Conservation (phyloP, 1,140 invertebrate genomes). For the Ceratitis capitata region DNA sequence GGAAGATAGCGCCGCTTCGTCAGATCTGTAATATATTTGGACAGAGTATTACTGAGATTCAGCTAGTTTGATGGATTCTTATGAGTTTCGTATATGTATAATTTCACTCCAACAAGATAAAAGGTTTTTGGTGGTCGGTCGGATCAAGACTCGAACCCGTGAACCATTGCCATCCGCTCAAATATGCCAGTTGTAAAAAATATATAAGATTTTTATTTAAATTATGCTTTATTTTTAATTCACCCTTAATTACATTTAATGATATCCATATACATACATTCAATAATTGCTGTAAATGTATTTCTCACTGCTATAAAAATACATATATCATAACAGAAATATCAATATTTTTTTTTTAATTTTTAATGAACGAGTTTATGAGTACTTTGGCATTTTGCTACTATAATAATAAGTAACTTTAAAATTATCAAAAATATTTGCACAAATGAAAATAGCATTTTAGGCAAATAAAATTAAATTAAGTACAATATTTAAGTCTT, state of each 20-base stretch:
- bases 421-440: background rate
- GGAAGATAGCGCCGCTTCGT: no score
- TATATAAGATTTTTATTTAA: background rate
- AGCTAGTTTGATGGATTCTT: no score
- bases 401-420: background rate
- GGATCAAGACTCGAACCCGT: no score
- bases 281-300: background rate
- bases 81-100: no score
- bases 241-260: background rate
- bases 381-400: slow-evolving; percentile 9
- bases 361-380: background rate
- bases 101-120: no score
- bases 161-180: no score
- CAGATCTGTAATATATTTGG: no score
- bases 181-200: no score
- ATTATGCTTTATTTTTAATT: background rate
- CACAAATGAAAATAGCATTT: background rate
- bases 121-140: no score
- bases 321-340: background rate
- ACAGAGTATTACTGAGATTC: no score
- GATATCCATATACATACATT: background rate
- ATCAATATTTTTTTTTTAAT: no score
- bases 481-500: background rate
- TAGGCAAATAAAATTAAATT: background rate
- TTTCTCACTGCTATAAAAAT: background rate